Evolutionary conservation across 2,113 vertebrate genomes (phyloP).

Genomic region (Cettia cetti): DNA sequence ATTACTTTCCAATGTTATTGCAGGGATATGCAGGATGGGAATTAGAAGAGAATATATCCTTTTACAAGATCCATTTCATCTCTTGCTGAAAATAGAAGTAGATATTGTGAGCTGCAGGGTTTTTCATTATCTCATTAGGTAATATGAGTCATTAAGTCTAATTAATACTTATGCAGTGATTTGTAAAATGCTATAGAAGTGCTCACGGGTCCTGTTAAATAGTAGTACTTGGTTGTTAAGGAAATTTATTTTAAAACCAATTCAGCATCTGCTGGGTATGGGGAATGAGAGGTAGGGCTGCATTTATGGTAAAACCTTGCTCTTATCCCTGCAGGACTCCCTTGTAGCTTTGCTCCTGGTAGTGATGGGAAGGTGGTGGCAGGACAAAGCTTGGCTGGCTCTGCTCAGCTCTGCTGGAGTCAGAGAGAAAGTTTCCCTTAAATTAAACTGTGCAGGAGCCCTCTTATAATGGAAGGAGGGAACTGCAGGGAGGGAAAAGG

Average conservation of each 20-base stretch:
- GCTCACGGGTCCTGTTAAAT: slow-evolving; percentile 43
- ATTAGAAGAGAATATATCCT: background rate
- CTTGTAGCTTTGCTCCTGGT: background rate
- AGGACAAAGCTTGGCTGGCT: background rate
- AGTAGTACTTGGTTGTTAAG: slow-evolving; percentile 28
- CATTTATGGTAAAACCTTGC: background rate
- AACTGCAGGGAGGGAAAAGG: background rate
- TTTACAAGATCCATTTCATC: slow-evolving; percentile 40
- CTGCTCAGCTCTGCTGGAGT: background rate
- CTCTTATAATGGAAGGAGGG: background rate
- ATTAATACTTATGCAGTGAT: slow-evolving; percentile 53
- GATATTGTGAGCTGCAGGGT: slow-evolving; percentile 44
- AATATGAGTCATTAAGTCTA: slow-evolving; percentile 58
- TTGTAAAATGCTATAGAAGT: slow-evolving; percentile 22
- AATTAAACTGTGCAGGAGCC: background rate
- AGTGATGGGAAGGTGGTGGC: background rate
- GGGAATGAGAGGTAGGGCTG: background rate
- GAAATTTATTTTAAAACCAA: slow-evolving; percentile 24
- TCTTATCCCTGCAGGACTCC: background rate
- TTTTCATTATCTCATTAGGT: slow-evolving; percentile 60
- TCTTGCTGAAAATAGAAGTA: slow-evolving; percentile 35
- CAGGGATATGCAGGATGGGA: background rate
- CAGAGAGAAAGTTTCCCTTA: background rate
- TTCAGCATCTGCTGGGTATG: background rate
- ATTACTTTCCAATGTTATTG: background rate